Evolutionary conservation across 2,113 vertebrate genomes (phyloP).

Genomic region (Cranoglanis bouderius): DNA sequence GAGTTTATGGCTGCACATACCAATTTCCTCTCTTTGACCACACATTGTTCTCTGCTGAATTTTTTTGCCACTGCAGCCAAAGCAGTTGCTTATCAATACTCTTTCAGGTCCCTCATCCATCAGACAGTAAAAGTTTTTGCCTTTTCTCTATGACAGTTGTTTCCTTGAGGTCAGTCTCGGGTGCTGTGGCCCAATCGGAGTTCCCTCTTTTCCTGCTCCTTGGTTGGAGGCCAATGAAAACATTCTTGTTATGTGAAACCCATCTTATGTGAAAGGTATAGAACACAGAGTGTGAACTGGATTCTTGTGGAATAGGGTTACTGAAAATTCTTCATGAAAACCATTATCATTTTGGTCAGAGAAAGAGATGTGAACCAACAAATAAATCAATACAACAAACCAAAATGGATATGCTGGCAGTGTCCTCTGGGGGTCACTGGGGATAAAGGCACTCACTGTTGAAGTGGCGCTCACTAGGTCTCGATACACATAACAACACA

Average conservation of each 20-base stretch:
- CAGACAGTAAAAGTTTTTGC: slow-evolving; percentile 65
- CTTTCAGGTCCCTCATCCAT: slow-evolving; percentile 67
- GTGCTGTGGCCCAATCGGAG: slow-evolving; percentile 61
- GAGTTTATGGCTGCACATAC: slow-evolving; percentile 55
- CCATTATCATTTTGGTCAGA: neutral
- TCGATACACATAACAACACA: slow-evolving; percentile 12
- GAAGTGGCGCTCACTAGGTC: slow-evolving; percentile 54
- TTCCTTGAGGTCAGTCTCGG: slow-evolving; percentile 67
- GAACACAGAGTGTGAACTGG: slow-evolving; percentile 25
- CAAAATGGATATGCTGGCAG: slow-evolving; percentile 35
- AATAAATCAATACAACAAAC: neutral
- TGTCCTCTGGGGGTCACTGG: slow-evolving; percentile 38
- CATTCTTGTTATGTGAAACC: slow-evolving; percentile 70
- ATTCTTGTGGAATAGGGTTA: neutral
- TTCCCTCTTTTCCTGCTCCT: slow-evolving; percentile 71
- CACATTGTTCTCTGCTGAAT: slow-evolving; percentile 54
- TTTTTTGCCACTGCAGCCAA: slow-evolving; percentile 52
- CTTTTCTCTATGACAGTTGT: slow-evolving; percentile 63
- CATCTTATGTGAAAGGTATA: slow-evolving; percentile 44
- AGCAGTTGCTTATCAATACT: slow-evolving; percentile 72
- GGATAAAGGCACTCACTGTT: slow-evolving; percentile 28
- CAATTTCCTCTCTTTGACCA: slow-evolving; percentile 53
- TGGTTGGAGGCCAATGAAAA: slow-evolving; percentile 70
- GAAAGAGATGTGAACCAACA: slow-evolving; percentile 8
- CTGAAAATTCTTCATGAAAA: neutral